These are phyloP conservation scores for Drosophila persimilis DNA, from an alignment of 1,140 invertebrate genomes.

Conservation along the genomic window DNA sequence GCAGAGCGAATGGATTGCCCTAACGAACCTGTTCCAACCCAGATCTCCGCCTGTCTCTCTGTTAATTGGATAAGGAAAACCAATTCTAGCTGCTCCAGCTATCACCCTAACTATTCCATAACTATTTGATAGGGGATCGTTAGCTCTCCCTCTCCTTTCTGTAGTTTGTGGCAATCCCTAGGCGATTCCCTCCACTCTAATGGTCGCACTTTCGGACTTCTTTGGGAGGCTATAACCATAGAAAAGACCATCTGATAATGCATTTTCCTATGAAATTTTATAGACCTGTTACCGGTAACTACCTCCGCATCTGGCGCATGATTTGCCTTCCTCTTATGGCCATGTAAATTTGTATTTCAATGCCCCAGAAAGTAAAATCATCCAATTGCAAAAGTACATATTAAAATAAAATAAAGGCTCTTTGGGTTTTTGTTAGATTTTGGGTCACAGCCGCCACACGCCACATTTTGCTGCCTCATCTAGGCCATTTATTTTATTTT, in stretches of 20 bases:
- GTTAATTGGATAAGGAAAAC: too few relatives aligned
- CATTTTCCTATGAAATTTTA: background rate
- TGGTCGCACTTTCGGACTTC: too few relatives aligned
- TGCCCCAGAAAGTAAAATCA: constrained; percentile 12
- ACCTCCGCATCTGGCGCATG: background rate
- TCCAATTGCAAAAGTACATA: constrained; percentile 38
- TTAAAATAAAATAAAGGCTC: constrained; percentile 28
- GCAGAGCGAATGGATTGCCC: constrained; percentile 7
- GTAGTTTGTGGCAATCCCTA: too few relatives aligned
- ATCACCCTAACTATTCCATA: too few relatives aligned
- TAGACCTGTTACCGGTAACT: background rate
- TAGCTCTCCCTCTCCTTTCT: too few relatives aligned
- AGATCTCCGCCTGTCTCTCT: too few relatives aligned
- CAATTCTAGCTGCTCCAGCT: too few relatives aligned
- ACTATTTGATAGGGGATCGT: too few relatives aligned
- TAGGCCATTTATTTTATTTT: constrained; percentile 21
- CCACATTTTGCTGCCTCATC: constrained; percentile 18
- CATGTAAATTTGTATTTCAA: constrained; percentile 14
- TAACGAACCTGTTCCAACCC: background rate
- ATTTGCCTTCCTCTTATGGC: background rate
- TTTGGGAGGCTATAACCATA: too few relatives aligned
- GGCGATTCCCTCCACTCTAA: too few relatives aligned
- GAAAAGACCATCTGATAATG: too few relatives aligned
- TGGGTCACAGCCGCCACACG: constrained; percentile 19
- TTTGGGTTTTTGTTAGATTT: background rate